These are phyloP conservation scores for Trichonephila clavata DNA, from an alignment of 1,140 invertebrate genomes.

Conservation along the genomic window DNA sequence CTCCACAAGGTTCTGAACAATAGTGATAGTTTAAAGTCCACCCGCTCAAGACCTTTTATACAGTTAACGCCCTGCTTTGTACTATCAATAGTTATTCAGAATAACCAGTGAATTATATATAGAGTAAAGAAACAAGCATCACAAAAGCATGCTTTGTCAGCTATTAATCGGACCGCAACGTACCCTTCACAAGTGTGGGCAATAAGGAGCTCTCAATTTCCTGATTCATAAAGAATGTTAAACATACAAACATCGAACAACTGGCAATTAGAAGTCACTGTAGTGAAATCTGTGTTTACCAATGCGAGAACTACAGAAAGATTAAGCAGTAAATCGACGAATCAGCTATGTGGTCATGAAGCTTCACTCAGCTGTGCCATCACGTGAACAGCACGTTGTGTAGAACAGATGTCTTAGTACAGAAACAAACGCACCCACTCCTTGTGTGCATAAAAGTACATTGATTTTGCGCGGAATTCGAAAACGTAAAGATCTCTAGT, in stretches of 20 bases:
- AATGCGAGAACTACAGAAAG: conserved; percentile 4
- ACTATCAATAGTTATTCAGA: too few species aligned
- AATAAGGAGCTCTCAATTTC: conserved; percentile 5
- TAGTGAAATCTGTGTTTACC: conserved; percentile 48
- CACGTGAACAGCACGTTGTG: conserved; percentile 45
- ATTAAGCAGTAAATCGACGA: background rate
- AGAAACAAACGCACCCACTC: background rate
- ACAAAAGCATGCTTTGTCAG: background rate
- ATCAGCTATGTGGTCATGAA: background rate
- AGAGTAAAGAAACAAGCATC: too few species aligned
- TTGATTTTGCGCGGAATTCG: background rate
- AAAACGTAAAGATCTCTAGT: background rate
- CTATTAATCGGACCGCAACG: background rate
- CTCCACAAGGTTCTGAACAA: too few species aligned
- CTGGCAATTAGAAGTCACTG: conserved; percentile 21
- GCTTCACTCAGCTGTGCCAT: conserved; percentile 13
- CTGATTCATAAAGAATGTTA: conserved; percentile 1
- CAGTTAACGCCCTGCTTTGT: too few species aligned
- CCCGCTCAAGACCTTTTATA: too few species aligned
- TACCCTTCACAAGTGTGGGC: background rate
- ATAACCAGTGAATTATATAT: too few species aligned
- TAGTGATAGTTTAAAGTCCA: too few species aligned
- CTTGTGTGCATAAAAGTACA: background rate
- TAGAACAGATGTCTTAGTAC: conserved; percentile 25
- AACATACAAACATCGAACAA: conserved; percentile 1